Percentiles rank a stretch among this genome's conserved stretches.
Conservation (phyloP, 2,888 invertebrate species). For the Shargacucullia verbasci region DNA sequence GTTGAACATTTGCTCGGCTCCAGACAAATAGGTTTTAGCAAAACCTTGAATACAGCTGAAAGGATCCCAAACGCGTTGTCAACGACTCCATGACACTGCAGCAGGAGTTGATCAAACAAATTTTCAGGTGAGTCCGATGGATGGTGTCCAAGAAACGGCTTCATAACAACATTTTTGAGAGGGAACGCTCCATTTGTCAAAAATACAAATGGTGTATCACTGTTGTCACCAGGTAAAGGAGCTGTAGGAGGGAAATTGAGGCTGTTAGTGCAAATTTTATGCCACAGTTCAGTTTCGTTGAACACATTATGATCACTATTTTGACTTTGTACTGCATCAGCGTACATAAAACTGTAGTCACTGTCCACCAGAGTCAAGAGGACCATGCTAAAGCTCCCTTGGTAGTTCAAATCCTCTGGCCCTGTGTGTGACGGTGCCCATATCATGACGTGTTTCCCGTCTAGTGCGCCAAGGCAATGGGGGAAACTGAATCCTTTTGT, state of each 20-base stretch:
- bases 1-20: conserved; percentile 16
- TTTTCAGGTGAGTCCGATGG: conserved; percentile 2
- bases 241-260: conserved; percentile 19
- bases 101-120: conserved; percentile 20
- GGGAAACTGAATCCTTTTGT: conserved; percentile 28
- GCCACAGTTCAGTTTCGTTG: conserved; percentile 33
- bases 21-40: conserved; percentile 25
- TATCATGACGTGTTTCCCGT: conserved; percentile 34
- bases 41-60: conserved; percentile 29
- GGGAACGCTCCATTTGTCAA: conserved; percentile 16
- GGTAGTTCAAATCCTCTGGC: conserved; percentile 34
- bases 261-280: conserved; percentile 23
- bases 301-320: conserved; percentile 31
- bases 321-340: conserved; percentile 19
- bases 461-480: conserved; percentile 35
- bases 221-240: conserved; percentile 7
- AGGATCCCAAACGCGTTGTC: conserved; percentile 37
- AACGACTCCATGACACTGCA: conserved; percentile 24
- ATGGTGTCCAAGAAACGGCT: conserved; percentile 13
- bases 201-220: conserved; percentile 26
- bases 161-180: conserved; percentile 23
- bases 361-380: conserved; percentile 19
- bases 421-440: conserved; percentile 22
- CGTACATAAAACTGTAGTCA: conserved; percentile 28
- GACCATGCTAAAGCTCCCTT: conserved; percentile 33